Percentiles rank a stretch among this genome's conserved stretches.
phyloP scores from a whole-genome alignment of 64 coral and sea anemone species.

The Dendronephthya gigantea region DNA sequence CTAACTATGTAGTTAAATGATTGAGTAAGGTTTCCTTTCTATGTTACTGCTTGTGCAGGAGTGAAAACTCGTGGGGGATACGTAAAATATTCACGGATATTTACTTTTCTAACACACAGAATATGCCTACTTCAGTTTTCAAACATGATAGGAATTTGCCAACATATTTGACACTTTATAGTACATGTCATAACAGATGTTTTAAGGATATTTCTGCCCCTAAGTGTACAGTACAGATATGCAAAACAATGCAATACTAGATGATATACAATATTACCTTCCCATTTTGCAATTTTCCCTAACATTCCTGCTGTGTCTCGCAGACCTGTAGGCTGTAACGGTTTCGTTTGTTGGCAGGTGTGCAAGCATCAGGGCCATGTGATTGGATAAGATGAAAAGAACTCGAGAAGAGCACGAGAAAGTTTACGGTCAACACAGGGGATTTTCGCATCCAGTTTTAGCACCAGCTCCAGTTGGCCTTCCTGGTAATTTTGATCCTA shows the following conservation, averaged over 20 bases:
- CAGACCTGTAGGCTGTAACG: neutral
- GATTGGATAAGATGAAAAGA: slow-evolving; percentile 42
- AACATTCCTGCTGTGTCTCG: neutral
- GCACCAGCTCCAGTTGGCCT: slow-evolving; percentile 45
- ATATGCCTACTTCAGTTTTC: too few species aligned
- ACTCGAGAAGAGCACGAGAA: slow-evolving; percentile 49
- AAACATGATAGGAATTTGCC: too few species aligned
- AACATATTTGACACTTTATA: too few species aligned
- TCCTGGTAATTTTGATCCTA: slow-evolving; percentile 30
- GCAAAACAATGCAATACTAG: too few species aligned
- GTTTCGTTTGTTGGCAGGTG: neutral
- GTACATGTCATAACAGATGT: too few species aligned
- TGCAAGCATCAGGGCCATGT: slow-evolving; percentile 14
- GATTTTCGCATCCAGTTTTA: slow-evolving; percentile 43
- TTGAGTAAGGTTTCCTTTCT: neutral
- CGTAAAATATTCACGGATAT: neutral
- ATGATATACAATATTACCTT: neutral
- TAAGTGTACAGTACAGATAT: too few species aligned
- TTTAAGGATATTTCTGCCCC: too few species aligned
- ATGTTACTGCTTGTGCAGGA: neutral
- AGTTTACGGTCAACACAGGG: slow-evolving; percentile 40
- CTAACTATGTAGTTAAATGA: neutral
- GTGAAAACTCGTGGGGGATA: neutral
- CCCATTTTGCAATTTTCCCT: neutral
- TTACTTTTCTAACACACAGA: too few species aligned